Evolutionary conservation across 2,888 invertebrate species (phyloP).

Genomic region (Volucella zonaria): DNA sequence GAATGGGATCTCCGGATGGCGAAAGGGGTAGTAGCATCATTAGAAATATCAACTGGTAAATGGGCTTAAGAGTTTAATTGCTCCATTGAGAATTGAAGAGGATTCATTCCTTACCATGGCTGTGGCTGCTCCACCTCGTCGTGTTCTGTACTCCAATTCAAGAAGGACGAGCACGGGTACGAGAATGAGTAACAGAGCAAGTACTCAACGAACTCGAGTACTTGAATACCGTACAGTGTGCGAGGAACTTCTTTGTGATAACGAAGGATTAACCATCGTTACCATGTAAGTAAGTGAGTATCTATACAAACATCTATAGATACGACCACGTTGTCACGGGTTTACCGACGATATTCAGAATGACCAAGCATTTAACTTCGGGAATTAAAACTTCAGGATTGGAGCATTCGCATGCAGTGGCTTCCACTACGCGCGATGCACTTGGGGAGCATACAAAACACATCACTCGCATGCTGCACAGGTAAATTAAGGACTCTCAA

Average conservation of each 20-base stretch:
- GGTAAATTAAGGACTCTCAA: constrained; percentile 32
- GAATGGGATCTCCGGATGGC: not conserved
- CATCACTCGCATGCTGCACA: not conserved
- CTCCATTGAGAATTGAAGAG: constrained; percentile 65
- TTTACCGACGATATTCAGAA: constrained; percentile 42
- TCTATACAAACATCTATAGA: not conserved
- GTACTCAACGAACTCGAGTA: too few species aligned
- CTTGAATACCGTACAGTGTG: not conserved
- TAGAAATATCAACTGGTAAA: constrained; percentile 73
- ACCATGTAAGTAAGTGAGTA: constrained; percentile 21
- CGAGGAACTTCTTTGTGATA: constrained; percentile 23
- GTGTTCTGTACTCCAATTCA: constrained; percentile 29
- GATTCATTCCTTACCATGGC: constrained; percentile 27
- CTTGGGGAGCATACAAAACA: not conserved
- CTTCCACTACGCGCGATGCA: not conserved
- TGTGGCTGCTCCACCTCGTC: constrained; percentile 10
- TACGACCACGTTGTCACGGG: constrained; percentile 20
- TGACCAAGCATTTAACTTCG: constrained; percentile 66
- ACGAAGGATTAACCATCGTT: constrained; percentile 24
- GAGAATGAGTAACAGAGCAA: not conserved
- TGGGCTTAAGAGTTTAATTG: constrained; percentile 73
- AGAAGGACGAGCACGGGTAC: not conserved
- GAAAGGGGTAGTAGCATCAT: constrained; percentile 48
- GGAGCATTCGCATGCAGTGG: constrained; percentile 26
- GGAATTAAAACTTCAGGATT: constrained; percentile 56